Percentiles rank a stretch among this genome's conserved stretches.
Conservation (phyloP, 2,888 invertebrate genomes). For the Candidula unifasciata region DNA sequence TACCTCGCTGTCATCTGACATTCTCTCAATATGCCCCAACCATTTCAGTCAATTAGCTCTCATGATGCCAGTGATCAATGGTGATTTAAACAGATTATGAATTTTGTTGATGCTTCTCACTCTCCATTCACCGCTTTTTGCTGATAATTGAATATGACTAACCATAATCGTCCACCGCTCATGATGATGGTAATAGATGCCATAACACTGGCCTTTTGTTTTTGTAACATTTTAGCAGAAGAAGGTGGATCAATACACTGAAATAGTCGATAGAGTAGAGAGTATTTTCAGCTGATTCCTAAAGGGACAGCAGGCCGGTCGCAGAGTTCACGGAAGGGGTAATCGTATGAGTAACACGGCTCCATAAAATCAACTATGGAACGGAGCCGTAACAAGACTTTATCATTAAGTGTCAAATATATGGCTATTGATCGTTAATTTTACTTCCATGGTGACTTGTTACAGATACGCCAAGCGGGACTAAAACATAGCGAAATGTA, state of each 20-base stretch:
- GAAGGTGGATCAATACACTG: constrained; percentile 1
- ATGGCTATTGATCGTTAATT: constrained; percentile 11
- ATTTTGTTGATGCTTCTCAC: too few relatives aligned
- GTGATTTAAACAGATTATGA: too few relatives aligned
- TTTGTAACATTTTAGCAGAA: background rate
- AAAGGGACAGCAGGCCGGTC: background rate
- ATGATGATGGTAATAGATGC: background rate
- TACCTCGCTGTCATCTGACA: too few relatives aligned
- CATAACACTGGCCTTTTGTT: background rate
- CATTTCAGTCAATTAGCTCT: too few relatives aligned
- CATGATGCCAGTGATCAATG: too few relatives aligned
- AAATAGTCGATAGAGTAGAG: constrained; percentile 1
- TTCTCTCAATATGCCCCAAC: too few relatives aligned
- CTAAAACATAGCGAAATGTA: background rate
- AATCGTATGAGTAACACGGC: background rate
- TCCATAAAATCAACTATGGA: background rate
- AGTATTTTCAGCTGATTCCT: background rate
- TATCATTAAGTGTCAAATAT: constrained; percentile 28
- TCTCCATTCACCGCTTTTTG: too few relatives aligned
- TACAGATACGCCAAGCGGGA: background rate
- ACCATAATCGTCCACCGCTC: background rate
- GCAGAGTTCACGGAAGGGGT: background rate
- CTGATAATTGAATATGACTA: too few relatives aligned
- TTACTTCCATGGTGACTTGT: background rate
- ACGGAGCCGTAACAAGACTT: constrained; percentile 13